Percentiles rank a stretch among this genome's conserved stretches.
These are phyloP conservation scores for Narcine bancroftii DNA, from an alignment of 2,113 vertebrate species.

Conservation along the genomic window DNA sequence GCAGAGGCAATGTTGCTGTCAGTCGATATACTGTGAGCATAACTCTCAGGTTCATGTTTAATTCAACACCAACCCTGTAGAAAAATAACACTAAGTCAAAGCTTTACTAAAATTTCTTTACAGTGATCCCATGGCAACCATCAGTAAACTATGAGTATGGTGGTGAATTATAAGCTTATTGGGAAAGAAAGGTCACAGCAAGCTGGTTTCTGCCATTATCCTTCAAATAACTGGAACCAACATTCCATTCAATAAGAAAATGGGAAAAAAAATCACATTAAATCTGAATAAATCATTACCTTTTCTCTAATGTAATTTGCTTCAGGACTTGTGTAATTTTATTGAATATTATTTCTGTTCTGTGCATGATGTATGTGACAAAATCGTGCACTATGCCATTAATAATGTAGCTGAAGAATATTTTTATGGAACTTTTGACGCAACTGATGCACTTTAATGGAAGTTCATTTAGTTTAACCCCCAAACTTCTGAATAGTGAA, in stretches of 20 bases:
- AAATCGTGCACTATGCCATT: background rate
- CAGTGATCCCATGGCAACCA: slow-evolving; percentile 47
- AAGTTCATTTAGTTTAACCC: slow-evolving; percentile 27
- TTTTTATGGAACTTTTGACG: background rate
- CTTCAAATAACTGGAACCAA: slow-evolving; percentile 7
- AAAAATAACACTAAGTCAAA: slow-evolving; percentile 45
- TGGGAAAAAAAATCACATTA: background rate
- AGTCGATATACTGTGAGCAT: slow-evolving; percentile 34
- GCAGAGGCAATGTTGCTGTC: background rate
- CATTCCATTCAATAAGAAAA: background rate
- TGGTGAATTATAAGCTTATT: slow-evolving; percentile 39
- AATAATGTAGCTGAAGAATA: background rate
- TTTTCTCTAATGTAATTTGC: slow-evolving; percentile 7
- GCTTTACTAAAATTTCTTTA: slow-evolving; percentile 51
- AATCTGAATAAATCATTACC: slow-evolving; percentile 22
- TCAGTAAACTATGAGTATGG: slow-evolving; percentile 42
- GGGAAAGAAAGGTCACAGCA: slow-evolving; percentile 14
- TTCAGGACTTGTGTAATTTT: slow-evolving; percentile 14
- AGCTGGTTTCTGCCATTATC: slow-evolving; percentile 17
- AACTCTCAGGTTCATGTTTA: slow-evolving; percentile 46
- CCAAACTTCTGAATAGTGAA: background rate
- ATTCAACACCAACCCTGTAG: slow-evolving; percentile 45
- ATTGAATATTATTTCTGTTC: slow-evolving; percentile 21
- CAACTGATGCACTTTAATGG: background rate
- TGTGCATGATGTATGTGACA: background rate